Conservation (phyloP, 2,888 invertebrate species). For the Sinotaia quadrata region DNA sequence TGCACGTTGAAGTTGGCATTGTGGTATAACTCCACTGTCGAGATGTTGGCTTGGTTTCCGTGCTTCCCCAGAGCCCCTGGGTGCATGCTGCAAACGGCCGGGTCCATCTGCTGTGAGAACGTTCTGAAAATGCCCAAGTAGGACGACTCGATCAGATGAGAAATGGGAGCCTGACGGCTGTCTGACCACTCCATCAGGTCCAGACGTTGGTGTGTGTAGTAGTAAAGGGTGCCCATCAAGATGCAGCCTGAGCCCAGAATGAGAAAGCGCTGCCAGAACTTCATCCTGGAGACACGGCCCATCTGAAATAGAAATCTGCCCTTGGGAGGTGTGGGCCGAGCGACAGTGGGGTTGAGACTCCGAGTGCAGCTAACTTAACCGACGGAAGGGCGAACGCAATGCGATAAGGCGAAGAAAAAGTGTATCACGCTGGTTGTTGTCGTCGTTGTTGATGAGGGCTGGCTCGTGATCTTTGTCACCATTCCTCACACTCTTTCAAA, state of each 20-base stretch:
- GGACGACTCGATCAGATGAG: conserved; percentile 25
- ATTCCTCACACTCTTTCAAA: no score
- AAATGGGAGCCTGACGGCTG: conserved; percentile 18
- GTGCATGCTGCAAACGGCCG: conserved; percentile 25
- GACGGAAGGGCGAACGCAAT: no score
- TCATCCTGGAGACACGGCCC: conserved; percentile 52
- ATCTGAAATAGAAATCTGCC: no score
- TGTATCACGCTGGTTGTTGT: no score
- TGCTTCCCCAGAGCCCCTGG: no score
- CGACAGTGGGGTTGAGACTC: no score
- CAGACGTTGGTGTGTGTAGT: conserved; percentile 20
- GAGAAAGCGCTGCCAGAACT: conserved; percentile 57
- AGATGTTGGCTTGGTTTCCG: conserved; percentile 40
- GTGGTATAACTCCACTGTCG: conserved; percentile 50
- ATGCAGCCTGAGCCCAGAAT: conserved; percentile 48
- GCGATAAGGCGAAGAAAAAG: no score
- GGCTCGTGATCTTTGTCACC: no score
- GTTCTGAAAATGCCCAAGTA: conserved; percentile 16
- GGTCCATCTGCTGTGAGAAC: conserved; percentile 26
- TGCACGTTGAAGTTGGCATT: conserved; percentile 51
- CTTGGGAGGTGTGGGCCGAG: no score
- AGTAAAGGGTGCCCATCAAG: conserved; percentile 43
- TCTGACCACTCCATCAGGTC: conserved; percentile 6
- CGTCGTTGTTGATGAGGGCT: no score
- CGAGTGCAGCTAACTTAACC: no score